Percentiles rank a stretch among this genome's conserved stretches.
Evolutionary conservation across 2,888 invertebrate species (phyloP).

Genomic region (Brachypalpus laphriformis): DNA sequence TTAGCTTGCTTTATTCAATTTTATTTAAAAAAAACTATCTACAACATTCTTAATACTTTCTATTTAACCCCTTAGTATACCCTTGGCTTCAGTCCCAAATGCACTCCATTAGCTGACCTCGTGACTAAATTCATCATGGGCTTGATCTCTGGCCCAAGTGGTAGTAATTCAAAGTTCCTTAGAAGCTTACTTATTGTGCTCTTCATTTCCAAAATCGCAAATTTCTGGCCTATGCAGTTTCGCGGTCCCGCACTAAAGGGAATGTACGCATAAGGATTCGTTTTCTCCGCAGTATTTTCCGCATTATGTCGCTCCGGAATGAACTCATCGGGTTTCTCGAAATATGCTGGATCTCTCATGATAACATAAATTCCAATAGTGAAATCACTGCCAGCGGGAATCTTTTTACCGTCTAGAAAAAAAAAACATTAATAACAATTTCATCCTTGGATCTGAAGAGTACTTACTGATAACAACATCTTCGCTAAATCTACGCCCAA

Average conservation of each 20-base stretch:
- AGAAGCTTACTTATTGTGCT: constrained; percentile 78
- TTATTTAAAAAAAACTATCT: no score
- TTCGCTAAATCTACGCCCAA: constrained; percentile 84
- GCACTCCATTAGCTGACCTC: constrained; percentile 78
- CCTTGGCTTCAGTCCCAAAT: constrained; percentile 78
- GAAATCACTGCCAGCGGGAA: constrained; percentile 78
- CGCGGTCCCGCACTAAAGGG: constrained; percentile 81
- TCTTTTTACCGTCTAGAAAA: constrained; percentile 76
- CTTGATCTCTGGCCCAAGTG: constrained; percentile 77
- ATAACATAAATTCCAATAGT: constrained; percentile 77
- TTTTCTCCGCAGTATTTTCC: constrained; percentile 82
- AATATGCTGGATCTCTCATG: constrained; percentile 78
- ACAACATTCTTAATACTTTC: neutral
- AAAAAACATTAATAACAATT: neutral
- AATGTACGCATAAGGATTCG: constrained; percentile 80
- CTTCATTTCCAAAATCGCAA: constrained; percentile 81
- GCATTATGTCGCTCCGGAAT: constrained; percentile 81
- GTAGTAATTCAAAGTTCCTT: constrained; percentile 78
- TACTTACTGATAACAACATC: constrained; percentile 84
- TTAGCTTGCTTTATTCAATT: no score
- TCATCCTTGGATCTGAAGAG: neutral
- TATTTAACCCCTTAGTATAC: constrained; percentile 32
- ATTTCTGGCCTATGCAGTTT: constrained; percentile 81
- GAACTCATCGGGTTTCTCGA: constrained; percentile 79
- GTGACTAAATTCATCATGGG: constrained; percentile 78